Evolutionary conservation across 2,888 invertebrate genomes (phyloP).

Genomic region (Chironomus riparius): DNA sequence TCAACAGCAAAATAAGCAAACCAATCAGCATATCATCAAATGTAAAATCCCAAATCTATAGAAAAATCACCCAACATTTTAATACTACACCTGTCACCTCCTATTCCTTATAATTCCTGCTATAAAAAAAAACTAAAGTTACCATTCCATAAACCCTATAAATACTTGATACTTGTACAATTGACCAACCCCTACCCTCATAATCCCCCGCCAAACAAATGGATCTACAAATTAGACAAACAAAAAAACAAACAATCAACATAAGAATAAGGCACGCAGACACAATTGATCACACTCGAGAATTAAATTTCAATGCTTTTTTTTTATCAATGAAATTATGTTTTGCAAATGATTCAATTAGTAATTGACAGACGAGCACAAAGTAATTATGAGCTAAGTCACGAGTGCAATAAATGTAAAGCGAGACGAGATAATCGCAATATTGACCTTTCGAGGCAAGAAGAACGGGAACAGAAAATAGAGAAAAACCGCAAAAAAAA

Average conservation of each 20-base stretch:
- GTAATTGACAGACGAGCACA: not conserved
- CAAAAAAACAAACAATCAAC: not conserved
- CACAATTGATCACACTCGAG: not conserved
- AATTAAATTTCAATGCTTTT: not conserved
- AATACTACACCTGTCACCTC: too few species aligned
- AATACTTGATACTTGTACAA: not conserved
- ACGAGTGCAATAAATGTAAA: not conserved
- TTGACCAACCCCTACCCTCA: not conserved
- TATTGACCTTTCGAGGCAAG: not conserved
- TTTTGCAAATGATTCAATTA: too few species aligned
- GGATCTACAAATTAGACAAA: not conserved
- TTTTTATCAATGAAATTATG: not conserved
- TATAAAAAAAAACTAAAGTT: not conserved
- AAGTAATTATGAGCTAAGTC: not conserved
- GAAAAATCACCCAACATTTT: too few species aligned
- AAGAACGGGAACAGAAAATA: not conserved
- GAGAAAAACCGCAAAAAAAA: too few species aligned
- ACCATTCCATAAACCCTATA: not conserved
- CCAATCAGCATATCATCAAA: too few species aligned
- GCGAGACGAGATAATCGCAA: not conserved
- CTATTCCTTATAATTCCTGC: not conserved
- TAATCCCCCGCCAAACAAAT: not conserved
- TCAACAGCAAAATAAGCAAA: too few species aligned
- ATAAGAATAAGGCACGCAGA: slow-evolving; percentile 5
- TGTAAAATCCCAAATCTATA: too few species aligned